A percentile compares a stretch with the other conserved stretches of the same genome.
Evolutionary conservation across 2,888 invertebrate species (phyloP).

Genomic region (Caenorhabditis zanzibari): DNA sequence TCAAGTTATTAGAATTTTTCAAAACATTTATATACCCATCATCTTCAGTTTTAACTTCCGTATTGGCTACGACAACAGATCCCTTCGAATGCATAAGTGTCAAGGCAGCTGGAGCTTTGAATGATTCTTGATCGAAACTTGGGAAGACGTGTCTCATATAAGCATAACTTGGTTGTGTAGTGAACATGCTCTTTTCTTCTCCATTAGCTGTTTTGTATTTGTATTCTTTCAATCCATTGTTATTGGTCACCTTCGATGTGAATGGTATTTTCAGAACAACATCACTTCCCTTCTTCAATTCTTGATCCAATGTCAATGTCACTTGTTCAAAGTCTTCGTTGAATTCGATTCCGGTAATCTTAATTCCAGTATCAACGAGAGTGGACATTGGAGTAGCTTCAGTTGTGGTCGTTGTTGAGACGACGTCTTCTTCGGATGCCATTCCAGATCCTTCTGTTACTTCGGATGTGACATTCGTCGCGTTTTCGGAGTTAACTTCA

Average conservation of each 20-base stretch:
- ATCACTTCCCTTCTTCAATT: constrained; percentile 68
- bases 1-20: not conserved
- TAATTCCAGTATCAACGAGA: constrained; percentile 55
- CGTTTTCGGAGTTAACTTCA: not conserved
- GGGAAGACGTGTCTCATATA: constrained; percentile 65
- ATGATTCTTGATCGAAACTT: constrained; percentile 64
- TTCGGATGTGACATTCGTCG: constrained; percentile 6
- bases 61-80: constrained; percentile 58
- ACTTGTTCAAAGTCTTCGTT: constrained; percentile 77
- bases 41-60: constrained; percentile 43
- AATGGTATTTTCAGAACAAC: constrained; percentile 65
- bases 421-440: constrained; percentile 23
- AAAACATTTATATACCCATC: constrained; percentile 33
- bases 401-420: constrained; percentile 20
- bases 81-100: constrained; percentile 57
- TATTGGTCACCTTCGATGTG: constrained; percentile 42
- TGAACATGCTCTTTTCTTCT: constrained; percentile 54
- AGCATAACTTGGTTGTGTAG: constrained; percentile 58
- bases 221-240: constrained; percentile 61
- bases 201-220: constrained; percentile 43
- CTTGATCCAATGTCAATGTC: constrained; percentile 70
- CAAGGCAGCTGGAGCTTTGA: constrained; percentile 60
- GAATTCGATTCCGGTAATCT: constrained; percentile 54
- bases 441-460: constrained; percentile 39
- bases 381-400: constrained; percentile 22